Evolutionary conservation across 2,797 vertebrate species (phyloP), one percentile per base, ranked within the genome.

Genomic region (Helostoma temminkii): DNA sequence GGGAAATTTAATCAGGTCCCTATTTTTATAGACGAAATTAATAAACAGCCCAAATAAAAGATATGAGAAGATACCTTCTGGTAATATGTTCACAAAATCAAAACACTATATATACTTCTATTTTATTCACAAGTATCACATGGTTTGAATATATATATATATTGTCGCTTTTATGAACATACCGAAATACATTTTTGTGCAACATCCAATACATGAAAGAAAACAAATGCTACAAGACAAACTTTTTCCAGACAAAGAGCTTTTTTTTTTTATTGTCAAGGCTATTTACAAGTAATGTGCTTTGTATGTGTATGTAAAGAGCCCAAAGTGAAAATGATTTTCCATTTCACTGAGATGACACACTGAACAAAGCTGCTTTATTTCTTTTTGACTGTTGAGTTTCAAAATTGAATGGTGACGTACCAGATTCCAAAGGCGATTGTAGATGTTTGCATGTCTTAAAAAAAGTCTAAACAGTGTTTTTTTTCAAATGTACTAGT

Each of bases 401-500:
- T 68, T 54, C 2, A 56, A 37, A 24, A 43, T 15, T 50, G 5
- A 56, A 9, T 36, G n/a, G n/a, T 28, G 0, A 72, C 48, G 19
- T 4, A 36, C 18, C 11, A 28, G 14, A 4, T 43, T 25, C 28
- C 7, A 36, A 4, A 26, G 12, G 19, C 15, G 5, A 22, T 54
- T 7, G 2, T 9, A 28, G 21, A 21, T 34, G n/a, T 43, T 32
- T 10, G 8, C 14, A n/a, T n/a, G n/a, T n/a, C n/a, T n/a, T n/a
- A n/a, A n/a, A n/a, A n/a, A n/a, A n/a, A n/a, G n/a, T n/a, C n/a
- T n/a, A n/a, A n/a, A n/a, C 41, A 54, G 49, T 16, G 39, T 9
- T 12, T 41, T n/a, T 19, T 48, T 55, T 36, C 45, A 63, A 26
- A 64, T n/a, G 34, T 39, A 18, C 14, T 69, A 82, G 55, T 60